Evolutionary conservation across 2,113 vertebrate genomes (phyloP).

Genomic region (Myrmecophaga tridactyla): DNA sequence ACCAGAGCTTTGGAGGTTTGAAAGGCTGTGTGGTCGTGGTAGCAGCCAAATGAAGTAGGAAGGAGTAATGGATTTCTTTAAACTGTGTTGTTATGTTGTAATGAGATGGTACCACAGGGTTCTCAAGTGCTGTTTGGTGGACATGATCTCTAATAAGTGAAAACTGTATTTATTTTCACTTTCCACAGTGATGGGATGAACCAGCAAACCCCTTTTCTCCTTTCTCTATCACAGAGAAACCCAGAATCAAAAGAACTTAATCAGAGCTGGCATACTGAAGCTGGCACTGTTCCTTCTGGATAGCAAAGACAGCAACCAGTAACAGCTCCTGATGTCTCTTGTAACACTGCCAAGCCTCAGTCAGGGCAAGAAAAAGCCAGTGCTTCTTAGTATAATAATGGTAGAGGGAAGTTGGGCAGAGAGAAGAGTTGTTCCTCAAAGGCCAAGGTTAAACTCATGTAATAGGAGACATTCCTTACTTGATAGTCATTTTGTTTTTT

Average conservation of each 20-base stretch:
- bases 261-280: slow-evolving; percentile 64
- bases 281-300: slow-evolving; percentile 59
- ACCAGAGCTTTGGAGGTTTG: slow-evolving; percentile 32
- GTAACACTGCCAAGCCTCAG: slow-evolving; percentile 48
- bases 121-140: slow-evolving; percentile 39
- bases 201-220: neutral
- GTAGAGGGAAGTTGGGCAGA: neutral
- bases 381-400: neutral
- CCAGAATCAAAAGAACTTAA: slow-evolving; percentile 67
- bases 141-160: slow-evolving; percentile 32
- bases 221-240: slow-evolving; percentile 48
- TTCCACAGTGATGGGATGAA: slow-evolving; percentile 20
- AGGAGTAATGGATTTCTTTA: slow-evolving; percentile 29
- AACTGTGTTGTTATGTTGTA: slow-evolving; percentile 8
- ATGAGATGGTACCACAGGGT: slow-evolving; percentile 16
- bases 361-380: neutral
- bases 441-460: neutral
- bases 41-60: slow-evolving; percentile 47
- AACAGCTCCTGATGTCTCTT: slow-evolving; percentile 53
- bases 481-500: neutral
- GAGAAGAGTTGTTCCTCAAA: neutral
- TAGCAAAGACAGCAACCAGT: slow-evolving; percentile 56
- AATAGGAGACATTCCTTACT: neutral
- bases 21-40: slow-evolving; percentile 65
- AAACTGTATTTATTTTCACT: slow-evolving; percentile 61